Percentiles rank a stretch among this genome's conserved stretches.
phyloP scores from a whole-genome alignment of 2,113 vertebrate genomes.

The Chaenogobius annularis region DNA sequence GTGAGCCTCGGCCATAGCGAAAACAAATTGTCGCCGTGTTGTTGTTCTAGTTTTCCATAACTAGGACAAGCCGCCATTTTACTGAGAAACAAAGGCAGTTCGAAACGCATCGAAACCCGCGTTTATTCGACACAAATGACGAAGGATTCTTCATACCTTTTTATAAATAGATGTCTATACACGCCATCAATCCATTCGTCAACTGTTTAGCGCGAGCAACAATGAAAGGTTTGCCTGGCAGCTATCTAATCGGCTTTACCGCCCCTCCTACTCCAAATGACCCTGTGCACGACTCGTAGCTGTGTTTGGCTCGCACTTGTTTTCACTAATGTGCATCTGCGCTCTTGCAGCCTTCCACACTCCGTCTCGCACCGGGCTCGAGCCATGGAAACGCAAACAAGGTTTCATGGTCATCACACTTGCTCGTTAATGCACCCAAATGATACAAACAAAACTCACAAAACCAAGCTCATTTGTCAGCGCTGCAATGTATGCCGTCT shows the following conservation, averaged over 20 bases:
- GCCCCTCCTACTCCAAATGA: conserved; percentile 79
- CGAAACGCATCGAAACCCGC: conserved; percentile 35
- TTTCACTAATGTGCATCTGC: conserved; percentile 37
- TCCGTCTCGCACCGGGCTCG: neutral
- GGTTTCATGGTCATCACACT: neutral
- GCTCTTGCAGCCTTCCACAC: conserved; percentile 11
- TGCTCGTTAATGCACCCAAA: conserved; percentile 5
- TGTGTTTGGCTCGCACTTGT: conserved; percentile 42
- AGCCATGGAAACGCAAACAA: neutral
- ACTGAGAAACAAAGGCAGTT: conserved; percentile 69
- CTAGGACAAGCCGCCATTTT: conserved; percentile 85
- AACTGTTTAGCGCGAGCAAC: conserved; percentile 60
- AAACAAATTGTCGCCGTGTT: conserved; percentile 55
- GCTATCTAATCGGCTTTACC: conserved; percentile 62
- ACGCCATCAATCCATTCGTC: conserved; percentile 43
- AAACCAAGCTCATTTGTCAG: conserved; percentile 27
- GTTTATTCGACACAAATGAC: conserved; percentile 45
- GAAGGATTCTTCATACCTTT: conserved; percentile 50
- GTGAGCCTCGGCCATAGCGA: neutral
- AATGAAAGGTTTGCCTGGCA: conserved; percentile 59
- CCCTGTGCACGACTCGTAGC: conserved; percentile 65
- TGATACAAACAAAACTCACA: conserved; percentile 14
- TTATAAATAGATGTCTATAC: conserved; percentile 34
- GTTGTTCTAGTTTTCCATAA: conserved; percentile 74
- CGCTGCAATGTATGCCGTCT: neutral